Percentiles rank a stretch among this genome's conserved stretches.
These are phyloP conservation scores for Aegotheles bennettii DNA, from an alignment of 2,113 vertebrate genomes.

Conservation along the genomic window DNA sequence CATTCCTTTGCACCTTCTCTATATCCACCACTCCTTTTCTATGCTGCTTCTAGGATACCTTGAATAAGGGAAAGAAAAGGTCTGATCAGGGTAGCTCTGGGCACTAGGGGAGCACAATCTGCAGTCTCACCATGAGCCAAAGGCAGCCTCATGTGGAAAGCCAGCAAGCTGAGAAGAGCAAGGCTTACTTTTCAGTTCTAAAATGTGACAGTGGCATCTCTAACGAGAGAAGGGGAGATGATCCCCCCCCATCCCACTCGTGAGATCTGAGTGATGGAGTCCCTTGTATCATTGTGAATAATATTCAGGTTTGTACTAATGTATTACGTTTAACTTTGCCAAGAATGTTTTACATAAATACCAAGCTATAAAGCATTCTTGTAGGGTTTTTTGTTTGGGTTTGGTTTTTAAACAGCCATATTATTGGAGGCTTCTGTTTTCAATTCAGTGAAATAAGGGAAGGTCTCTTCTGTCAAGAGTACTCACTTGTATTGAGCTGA, in stretches of 20 bases:
- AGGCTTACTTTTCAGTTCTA: background rate
- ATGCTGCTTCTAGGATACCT: constrained; percentile 4
- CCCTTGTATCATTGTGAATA: constrained; percentile 54
- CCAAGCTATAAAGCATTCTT: background rate
- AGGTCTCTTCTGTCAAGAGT: background rate
- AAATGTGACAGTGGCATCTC: constrained; percentile 54
- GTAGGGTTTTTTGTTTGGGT: background rate
- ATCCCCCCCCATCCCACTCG: background rate
- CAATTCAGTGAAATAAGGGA: background rate
- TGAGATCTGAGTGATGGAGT: background rate
- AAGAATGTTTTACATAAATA: constrained; percentile 69
- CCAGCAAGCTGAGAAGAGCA: background rate
- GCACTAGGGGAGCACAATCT: background rate
- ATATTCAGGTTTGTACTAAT: constrained; percentile 71
- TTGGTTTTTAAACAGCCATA: background rate
- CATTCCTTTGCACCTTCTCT: constrained; percentile 3
- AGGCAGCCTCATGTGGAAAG: background rate
- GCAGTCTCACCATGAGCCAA: background rate
- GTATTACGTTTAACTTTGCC: constrained; percentile 60
- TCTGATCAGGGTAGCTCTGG: background rate
- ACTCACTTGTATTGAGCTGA: background rate
- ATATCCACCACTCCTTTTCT: background rate
- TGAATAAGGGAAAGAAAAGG: background rate
- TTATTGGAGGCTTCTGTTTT: background rate
- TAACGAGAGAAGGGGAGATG: background rate